These are phyloP conservation scores for Gymnocephalus cernua DNA, from an alignment of 2,113 vertebrate species.

Conservation along the genomic window DNA sequence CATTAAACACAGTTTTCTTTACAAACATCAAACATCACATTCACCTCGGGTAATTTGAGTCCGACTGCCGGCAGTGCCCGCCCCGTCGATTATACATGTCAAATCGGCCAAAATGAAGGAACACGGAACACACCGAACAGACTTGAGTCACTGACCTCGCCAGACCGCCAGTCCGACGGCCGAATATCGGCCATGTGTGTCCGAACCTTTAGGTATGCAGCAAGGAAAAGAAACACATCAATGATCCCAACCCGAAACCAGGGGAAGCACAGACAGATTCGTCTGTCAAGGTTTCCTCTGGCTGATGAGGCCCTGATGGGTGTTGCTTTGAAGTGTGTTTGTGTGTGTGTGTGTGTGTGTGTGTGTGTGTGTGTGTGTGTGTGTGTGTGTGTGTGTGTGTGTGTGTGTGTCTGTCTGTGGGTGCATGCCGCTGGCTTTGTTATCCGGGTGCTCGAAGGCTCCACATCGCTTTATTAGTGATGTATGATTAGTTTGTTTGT, in stretches of 20 bases:
- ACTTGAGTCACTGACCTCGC: no score
- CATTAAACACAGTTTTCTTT: constrained; percentile 1
- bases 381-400: neutral
- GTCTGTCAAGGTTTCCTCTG: constrained; percentile 46
- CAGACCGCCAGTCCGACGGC: no score
- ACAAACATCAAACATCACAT: neutral
- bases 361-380: neutral
- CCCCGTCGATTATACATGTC: no score
- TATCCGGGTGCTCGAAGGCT: neutral
- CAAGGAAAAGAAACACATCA: constrained; percentile 23
- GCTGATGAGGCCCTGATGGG: constrained; percentile 41
- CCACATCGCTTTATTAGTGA: neutral
- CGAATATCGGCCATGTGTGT: no score
- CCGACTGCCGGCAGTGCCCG: no score
- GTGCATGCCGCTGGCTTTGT: neutral
- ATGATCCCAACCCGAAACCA: constrained; percentile 32
- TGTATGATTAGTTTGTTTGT: constrained; percentile 8
- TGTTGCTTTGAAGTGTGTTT: constrained; percentile 7
- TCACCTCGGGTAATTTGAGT: no score
- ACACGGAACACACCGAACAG: no score
- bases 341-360: constrained; percentile 4
- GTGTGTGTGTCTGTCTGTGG: constrained; percentile 14
- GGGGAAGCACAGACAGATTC: constrained; percentile 65
- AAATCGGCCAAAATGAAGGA: no score
- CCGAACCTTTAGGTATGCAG: neutral